phyloP scores from a whole-genome alignment of 2,888 invertebrate species.

The Bursaphelenchus okinawaensis region DNA sequence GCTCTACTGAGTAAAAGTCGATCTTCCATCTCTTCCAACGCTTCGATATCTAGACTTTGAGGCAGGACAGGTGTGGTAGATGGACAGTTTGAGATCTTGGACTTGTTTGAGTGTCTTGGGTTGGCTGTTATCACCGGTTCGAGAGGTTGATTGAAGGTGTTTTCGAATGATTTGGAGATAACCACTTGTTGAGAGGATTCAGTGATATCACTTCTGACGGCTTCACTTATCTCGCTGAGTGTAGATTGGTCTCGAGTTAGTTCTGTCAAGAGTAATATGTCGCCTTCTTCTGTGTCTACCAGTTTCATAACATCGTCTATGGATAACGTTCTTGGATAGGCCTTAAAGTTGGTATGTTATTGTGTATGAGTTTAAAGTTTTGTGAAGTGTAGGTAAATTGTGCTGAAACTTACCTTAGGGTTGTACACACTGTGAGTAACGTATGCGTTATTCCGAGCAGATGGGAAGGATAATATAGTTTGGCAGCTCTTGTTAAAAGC shows the following conservation, averaged over 20 bases:
- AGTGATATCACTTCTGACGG: conserved; percentile 25
- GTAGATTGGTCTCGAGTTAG: conserved; percentile 28
- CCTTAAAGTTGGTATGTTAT: no score
- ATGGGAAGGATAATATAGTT: conserved; percentile 52
- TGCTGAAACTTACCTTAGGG: conserved; percentile 13
- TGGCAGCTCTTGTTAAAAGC: conserved; percentile 35
- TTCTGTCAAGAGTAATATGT: conserved; percentile 39
- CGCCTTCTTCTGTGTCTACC: conserved; percentile 41
- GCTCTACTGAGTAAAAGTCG: conserved; percentile 24
- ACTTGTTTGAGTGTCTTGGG: background rate
- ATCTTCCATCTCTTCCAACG: conserved; percentile 44
- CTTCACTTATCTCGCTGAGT: conserved; percentile 16
- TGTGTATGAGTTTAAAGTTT: conserved; percentile 1
- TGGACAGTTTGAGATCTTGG: conserved; percentile 7
- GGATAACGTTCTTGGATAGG: conserved; percentile 40
- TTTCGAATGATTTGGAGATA: conserved; percentile 40
- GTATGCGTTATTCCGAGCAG: conserved; percentile 28
- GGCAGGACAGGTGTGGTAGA: conserved; percentile 11
- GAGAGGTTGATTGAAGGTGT: conserved; percentile 25
- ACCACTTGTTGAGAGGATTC: conserved; percentile 27
- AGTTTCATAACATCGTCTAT: conserved; percentile 53
- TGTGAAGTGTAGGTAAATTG: conserved; percentile 9
- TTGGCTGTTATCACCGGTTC: conserved; percentile 12
- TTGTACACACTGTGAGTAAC: conserved; percentile 26
- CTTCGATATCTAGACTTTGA: conserved; percentile 30